A percentile compares a stretch with the other conserved stretches of the same genome.
These are phyloP conservation scores for Hemicrepidius hirtus DNA, from an alignment of 2,888 invertebrate species.

Conservation along the genomic window DNA sequence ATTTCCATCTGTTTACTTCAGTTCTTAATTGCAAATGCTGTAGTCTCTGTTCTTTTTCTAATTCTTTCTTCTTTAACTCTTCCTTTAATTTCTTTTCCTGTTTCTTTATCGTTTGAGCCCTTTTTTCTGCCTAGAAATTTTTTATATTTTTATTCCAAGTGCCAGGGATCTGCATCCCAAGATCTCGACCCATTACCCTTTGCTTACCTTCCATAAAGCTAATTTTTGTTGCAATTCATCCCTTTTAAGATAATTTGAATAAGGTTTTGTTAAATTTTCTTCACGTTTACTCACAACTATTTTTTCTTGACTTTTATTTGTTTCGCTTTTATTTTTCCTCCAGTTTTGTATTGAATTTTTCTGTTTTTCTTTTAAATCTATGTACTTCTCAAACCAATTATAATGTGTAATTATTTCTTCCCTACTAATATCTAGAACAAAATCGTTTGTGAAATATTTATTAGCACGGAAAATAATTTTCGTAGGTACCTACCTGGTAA, in stretches of 20 bases:
- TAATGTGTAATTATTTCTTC: constrained; percentile 72
- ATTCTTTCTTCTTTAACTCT: constrained; percentile 65
- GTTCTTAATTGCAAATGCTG: constrained; percentile 61
- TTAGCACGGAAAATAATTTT: neutral
- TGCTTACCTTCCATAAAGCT: constrained; percentile 61
- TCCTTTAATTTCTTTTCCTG: constrained; percentile 48
- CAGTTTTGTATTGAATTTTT: constrained; percentile 70
- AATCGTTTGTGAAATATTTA: neutral
- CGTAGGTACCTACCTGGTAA: constrained; percentile 69
- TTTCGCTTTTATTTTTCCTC: constrained; percentile 65
- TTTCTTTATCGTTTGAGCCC: neutral
- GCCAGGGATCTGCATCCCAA: neutral
- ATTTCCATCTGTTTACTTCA: constrained; percentile 61
- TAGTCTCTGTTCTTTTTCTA: constrained; percentile 58
- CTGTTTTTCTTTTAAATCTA: constrained; percentile 70
- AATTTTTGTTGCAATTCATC: constrained; percentile 58
- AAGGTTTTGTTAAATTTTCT: neutral
- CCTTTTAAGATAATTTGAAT: constrained; percentile 28
- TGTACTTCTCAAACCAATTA: constrained; percentile 73
- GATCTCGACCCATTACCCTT: too few relatives aligned
- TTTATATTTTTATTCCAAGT: too few relatives aligned
- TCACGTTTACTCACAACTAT: neutral
- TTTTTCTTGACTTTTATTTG: constrained; percentile 4
- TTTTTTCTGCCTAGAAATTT: constrained; percentile 20
- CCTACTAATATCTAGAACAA: constrained; percentile 64